phyloP scores from a whole-genome alignment of 1,140 invertebrate species.

The Drosophila sechellia region DNA sequence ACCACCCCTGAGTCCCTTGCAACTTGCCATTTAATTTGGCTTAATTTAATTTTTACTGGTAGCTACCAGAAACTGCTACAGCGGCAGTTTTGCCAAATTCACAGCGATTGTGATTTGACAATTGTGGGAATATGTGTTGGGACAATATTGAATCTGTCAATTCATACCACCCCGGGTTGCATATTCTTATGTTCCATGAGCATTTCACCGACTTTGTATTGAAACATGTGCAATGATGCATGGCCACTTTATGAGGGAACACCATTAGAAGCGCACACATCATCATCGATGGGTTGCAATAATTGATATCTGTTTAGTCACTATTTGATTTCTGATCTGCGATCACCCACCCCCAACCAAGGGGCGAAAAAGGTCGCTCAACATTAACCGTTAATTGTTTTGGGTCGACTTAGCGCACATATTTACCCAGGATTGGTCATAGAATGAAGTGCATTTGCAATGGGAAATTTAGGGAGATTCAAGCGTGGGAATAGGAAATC shows the following conservation, averaged over 20 bases:
- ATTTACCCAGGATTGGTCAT: slow-evolving; percentile 24
- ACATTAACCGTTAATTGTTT: slow-evolving; percentile 43
- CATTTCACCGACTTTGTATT: slow-evolving; percentile 11
- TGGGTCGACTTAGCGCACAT: slow-evolving; percentile 23
- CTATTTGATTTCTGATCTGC: slow-evolving; percentile 56
- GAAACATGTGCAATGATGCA: slow-evolving; percentile 68
- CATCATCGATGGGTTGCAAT: slow-evolving; percentile 59
- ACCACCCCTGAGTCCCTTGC: slow-evolving; percentile 22
- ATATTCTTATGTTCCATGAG: not conserved
- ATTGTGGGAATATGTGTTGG: slow-evolving; percentile 68
- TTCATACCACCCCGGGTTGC: slow-evolving; percentile 12
- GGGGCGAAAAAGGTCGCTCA: slow-evolving; percentile 37
- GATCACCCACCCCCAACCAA: slow-evolving; percentile 15
- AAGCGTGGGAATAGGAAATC: slow-evolving; percentile 61
- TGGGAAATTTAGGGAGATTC: slow-evolving; percentile 38
- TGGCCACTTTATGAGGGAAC: slow-evolving; percentile 57
- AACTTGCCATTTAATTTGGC: slow-evolving; percentile 70
- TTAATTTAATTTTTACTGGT: slow-evolving; percentile 79
- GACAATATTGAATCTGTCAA: slow-evolving; percentile 63
- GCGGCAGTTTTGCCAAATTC: slow-evolving; percentile 20
- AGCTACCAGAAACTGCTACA: slow-evolving; percentile 30
- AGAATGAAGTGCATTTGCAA: slow-evolving; percentile 19
- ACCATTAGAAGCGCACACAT: slow-evolving; percentile 45
- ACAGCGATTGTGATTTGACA: slow-evolving; percentile 68
- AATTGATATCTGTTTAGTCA: slow-evolving; percentile 81